Percentiles rank a stretch among this genome's conserved stretches.
Conservation (phyloP, 2,797 vertebrate genomes). For the Pseudomugil tenellus region DNA sequence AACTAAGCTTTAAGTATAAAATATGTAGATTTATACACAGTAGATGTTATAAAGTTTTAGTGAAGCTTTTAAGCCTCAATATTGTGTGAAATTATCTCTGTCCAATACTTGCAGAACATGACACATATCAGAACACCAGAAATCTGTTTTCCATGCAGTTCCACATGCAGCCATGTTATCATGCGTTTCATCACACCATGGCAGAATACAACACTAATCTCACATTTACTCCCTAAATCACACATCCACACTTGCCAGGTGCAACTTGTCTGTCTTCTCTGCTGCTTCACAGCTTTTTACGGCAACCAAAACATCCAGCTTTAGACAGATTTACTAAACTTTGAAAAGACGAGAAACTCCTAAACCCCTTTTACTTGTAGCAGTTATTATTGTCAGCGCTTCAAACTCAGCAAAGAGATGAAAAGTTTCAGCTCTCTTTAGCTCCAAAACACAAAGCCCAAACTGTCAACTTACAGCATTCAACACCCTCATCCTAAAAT, state of each 20-base stretch:
- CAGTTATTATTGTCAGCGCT: neutral
- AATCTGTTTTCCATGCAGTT: neutral
- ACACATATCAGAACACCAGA: neutral
- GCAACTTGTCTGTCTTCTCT: neutral
- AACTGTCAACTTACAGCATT: slow-evolving; percentile 16
- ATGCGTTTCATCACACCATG: neutral
- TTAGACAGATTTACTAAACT: neutral
- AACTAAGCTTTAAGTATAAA: no score
- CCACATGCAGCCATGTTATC: neutral
- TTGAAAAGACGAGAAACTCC: neutral
- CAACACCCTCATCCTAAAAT: slow-evolving; percentile 24
- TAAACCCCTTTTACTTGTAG: slow-evolving; percentile 6
- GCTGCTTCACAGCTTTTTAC: neutral
- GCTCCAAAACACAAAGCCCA: slow-evolving; percentile 15
- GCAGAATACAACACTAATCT: slow-evolving; percentile 3
- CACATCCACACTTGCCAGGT: slow-evolving; percentile 5
- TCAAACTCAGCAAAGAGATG: slow-evolving; percentile 8
- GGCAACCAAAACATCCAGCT: neutral
- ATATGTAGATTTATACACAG: no score
- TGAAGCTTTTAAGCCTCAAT: no score
- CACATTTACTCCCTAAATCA: neutral
- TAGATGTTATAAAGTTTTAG: no score
- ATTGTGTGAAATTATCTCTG: slow-evolving; percentile 5
- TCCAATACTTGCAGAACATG: neutral
- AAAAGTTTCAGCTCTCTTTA: slow-evolving; percentile 11